Base-by-base conservation (phyloP, 2,113 vertebrate genomes). In the Pungitius pungitius region DNA sequence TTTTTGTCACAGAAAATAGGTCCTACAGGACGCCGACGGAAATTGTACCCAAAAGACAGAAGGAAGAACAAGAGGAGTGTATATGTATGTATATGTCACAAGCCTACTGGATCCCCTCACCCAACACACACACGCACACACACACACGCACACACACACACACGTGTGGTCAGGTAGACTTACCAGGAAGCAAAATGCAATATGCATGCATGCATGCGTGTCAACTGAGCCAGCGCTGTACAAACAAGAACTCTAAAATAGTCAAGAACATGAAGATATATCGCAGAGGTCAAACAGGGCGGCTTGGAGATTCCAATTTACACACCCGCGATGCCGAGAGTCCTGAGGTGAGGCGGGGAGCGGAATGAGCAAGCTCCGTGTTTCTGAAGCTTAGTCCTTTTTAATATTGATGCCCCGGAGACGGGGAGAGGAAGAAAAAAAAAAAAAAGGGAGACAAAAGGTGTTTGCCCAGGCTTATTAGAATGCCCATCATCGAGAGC, bases 31-130 rank as follows among this genome's bases (percentile, higher is more conserved):
- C 77, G 86, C 85, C 90, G 82, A 78, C 75, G 78, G 76, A 91
- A 93, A 94, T 92, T 93, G 92, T 86, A 93, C 91, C 90, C 91
- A 89, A 86, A 92, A 93, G 91, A 93, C 89, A 69, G 71, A 76
- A 37, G 49, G 72, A 69, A 82, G 61, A 66, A 74, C 54, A 77
- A 66, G 43, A 63, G 56, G 66, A 74, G 63, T 9, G 30, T 37
- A 18, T 35, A 30, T n/a, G 10, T 73, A 49, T 69, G 27, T 63
- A 13, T 18, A 35, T 77, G 60, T 82, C 45, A 78, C 40, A 78
- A 68, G 80, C 69, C 70, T 56, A 62, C 68, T 45, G 58, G 33
- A 78, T 63, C 73, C 39, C 27, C 64, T 24, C 30, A 57, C 3
- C 45, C 42, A 63, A 14, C 72, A 51, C 45, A 17, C 66, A 14